A percentile compares a stretch with the other conserved stretches of the same genome.
phyloP scores from a whole-genome alignment of 2,888 invertebrate species.

The Amaurobius ferox region DNA sequence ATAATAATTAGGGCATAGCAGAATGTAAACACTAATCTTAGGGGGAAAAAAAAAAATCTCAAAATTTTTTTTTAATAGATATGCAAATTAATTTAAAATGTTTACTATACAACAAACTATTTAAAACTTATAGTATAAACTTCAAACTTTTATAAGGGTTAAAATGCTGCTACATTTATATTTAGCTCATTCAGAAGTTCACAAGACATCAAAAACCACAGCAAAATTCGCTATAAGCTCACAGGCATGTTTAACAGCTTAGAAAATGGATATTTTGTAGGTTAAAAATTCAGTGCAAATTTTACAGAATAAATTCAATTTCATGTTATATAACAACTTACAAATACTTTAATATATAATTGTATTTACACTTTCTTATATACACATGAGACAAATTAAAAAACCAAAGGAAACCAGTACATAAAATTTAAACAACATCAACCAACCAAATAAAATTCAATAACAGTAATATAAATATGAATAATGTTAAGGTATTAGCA shows the following conservation, averaged over 20 bases:
- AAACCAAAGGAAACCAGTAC: neutral
- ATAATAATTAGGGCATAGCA: no score
- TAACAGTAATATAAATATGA: no score
- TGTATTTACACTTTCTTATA: no score
- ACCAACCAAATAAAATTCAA: neutral
- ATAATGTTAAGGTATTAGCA: no score
- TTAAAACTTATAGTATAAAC: no score
- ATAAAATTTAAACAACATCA: neutral
- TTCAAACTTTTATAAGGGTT: neutral
- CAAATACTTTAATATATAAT: constrained; percentile 4
- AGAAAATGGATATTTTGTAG: neutral
- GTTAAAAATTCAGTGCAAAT: neutral
- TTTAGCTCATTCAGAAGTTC: neutral
- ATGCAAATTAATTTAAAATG: no score
- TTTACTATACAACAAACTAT: no score
- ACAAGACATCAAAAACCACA: constrained; percentile 10
- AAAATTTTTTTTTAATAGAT: no score
- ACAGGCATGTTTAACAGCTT: constrained; percentile 30
- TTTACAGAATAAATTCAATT: neutral
- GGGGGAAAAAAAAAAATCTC: no score
- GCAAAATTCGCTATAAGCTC: constrained; percentile 43
- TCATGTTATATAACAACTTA: constrained; percentile 13
- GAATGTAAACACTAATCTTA: no score
- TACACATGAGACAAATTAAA: neutral
- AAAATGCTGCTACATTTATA: neutral